These are phyloP conservation scores for Synergus laeviventris DNA, from an alignment of 2,888 invertebrate genomes.

Conservation along the genomic window DNA sequence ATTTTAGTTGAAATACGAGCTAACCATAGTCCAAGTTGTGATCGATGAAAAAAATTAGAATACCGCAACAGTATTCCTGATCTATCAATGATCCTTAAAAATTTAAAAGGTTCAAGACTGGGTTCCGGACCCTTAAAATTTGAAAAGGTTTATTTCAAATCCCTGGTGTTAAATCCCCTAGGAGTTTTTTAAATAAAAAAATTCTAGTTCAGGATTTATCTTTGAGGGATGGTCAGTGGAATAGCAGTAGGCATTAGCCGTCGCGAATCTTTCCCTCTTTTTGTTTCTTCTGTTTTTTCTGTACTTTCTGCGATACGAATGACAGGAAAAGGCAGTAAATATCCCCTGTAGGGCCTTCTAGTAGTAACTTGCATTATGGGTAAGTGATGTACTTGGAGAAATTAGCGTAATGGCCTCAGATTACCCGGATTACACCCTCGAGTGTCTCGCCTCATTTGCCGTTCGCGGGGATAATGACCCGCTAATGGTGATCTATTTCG, in stretches of 20 bases:
- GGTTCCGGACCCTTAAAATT: too few species aligned
- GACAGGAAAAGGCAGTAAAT: not conserved
- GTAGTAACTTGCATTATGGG: conserved; percentile 17
- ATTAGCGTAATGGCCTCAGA: conserved; percentile 46
- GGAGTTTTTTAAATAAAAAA: not conserved
- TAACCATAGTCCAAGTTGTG: not conserved
- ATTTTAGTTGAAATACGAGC: conserved; percentile 16
- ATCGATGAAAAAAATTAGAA: not conserved
- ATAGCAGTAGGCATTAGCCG: not conserved
- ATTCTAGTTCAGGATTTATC: not conserved
- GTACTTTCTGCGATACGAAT: not conserved
- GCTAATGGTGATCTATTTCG: conserved; percentile 47
- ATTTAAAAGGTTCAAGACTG: too few species aligned
- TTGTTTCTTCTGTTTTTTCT: too few species aligned
- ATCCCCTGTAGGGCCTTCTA: not conserved
- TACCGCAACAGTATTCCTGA: not conserved
- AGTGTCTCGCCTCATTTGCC: conserved; percentile 47
- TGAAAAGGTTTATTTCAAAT: too few species aligned
- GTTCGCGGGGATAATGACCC: conserved; percentile 45
- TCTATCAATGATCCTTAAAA: too few species aligned
- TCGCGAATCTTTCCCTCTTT: not conserved
- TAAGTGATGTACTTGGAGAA: conserved; percentile 46
- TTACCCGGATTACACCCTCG: conserved; percentile 46
- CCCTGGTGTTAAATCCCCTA: too few species aligned
- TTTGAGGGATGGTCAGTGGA: not conserved